Evolutionary conservation across 2,113 vertebrate species (phyloP).

Genomic region (Manacus vitellinus): DNA sequence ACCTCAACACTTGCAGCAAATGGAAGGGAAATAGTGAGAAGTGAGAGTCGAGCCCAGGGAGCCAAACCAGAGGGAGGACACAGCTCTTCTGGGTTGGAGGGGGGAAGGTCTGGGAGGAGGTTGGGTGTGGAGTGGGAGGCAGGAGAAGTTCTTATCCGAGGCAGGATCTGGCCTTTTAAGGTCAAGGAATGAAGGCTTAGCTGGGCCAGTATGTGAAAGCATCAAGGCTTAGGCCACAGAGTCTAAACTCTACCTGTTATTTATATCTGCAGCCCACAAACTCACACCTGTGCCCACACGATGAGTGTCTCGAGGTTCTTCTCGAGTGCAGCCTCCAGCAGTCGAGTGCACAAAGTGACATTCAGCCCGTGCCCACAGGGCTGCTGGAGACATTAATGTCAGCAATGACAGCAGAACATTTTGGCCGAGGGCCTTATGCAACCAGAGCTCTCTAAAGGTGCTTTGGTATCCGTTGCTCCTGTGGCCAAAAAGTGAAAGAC

Average conservation of each 20-base stretch:
- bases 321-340: not conserved
- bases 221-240: not conserved
- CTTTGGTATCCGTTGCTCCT: not conserved
- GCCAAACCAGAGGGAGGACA: not conserved
- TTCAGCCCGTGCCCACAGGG: not conserved
- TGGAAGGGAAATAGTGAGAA: not conserved
- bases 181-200: not conserved
- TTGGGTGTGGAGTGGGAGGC: not conserved
- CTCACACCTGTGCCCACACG: not conserved
- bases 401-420: rapidly evolving
- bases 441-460: not conserved
- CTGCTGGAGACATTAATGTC: not conserved
- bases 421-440: not conserved
- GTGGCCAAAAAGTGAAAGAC: not conserved
- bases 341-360: not conserved
- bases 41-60: not conserved
- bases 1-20: not conserved
- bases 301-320: not conserved
- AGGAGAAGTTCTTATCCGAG: not conserved
- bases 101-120: not conserved
- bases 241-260: not conserved
- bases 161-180: slow-evolving; percentile 26
- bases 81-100: not conserved
- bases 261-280: slow-evolving; percentile 5
- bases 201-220: not conserved